Evolutionary conservation across 2,888 invertebrate species (phyloP).

Genomic region (Pseudolycoriella hygida): DNA sequence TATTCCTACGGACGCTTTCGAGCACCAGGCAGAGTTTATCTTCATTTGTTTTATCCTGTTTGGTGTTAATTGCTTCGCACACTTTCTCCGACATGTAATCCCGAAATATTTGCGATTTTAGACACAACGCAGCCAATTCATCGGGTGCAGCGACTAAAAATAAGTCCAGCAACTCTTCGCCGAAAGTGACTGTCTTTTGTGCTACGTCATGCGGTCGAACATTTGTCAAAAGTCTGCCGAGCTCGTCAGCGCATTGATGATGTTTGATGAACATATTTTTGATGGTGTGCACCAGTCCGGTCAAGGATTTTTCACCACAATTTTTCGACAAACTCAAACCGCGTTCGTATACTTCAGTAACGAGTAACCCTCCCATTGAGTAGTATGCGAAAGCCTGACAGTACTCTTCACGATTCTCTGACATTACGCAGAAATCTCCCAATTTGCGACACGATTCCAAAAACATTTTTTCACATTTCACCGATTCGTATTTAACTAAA

Average conservation of each 20-base stretch:
- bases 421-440: conserved; percentile 6
- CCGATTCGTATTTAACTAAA: background rate
- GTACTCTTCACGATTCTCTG: conserved; percentile 21
- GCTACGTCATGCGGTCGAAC: background rate
- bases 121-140: conserved; percentile 22
- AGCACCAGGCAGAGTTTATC: conserved; percentile 8
- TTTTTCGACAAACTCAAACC: conserved; percentile 13
- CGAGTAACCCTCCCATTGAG: conserved; percentile 32
- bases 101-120: conserved; percentile 15
- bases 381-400: conserved; percentile 34
- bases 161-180: conserved; percentile 18
- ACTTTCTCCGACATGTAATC: conserved; percentile 4
- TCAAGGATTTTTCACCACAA: background rate
- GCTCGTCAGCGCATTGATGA: conserved; percentile 1
- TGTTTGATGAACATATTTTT: conserved; percentile 5
- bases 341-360: conserved; percentile 30
- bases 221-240: conserved; percentile 1
- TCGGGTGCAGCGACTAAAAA: conserved; percentile 18
- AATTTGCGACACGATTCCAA: conserved; percentile 4
- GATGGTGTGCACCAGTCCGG: conserved; percentile 2
- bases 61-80: conserved; percentile 3
- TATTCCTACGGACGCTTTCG: conserved; percentile 5
- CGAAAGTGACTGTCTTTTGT: conserved; percentile 4
- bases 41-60: conserved; percentile 6
- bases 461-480: background rate